Evolutionary conservation across 2,888 invertebrate species (phyloP).

Genomic region (Coelogynopora nodosa): DNA sequence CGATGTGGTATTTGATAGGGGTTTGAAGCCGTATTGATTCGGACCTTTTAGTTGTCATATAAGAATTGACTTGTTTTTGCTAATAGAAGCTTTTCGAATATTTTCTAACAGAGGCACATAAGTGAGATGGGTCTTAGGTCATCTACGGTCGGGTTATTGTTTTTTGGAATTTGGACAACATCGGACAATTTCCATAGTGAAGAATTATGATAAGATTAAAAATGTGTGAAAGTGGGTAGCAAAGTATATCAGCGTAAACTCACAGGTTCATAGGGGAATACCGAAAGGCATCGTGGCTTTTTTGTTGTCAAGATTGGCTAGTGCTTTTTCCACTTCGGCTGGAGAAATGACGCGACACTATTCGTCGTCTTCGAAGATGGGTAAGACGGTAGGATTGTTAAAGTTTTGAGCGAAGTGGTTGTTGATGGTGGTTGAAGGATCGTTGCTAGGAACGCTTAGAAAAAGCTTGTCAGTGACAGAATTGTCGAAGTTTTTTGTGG

Average conservation of each 20-base stretch:
- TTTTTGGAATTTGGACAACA: conserved; percentile 10
- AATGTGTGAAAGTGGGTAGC: background rate
- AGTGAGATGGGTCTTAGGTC: conserved; percentile 6
- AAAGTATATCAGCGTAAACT: background rate
- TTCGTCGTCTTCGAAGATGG: background rate
- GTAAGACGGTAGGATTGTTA: background rate
- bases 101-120: background rate
- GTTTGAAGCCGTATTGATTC: background rate
- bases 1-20: background rate
- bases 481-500: too few relatives aligned
- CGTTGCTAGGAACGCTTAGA: background rate
- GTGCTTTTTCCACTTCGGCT: conserved; percentile 11
- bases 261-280: background rate
- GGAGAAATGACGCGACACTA: conserved; percentile 10
- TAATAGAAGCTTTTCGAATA: conserved; percentile 2
- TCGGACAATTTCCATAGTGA: background rate
- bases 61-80: background rate
- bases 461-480: too few relatives aligned
- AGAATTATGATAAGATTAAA: conserved; percentile 1
- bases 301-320: background rate
- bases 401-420: background rate
- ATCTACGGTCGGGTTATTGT: background rate
- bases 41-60: background rate
- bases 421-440: background rate
- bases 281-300: background rate